Conservation (phyloP, 2,113 vertebrate genomes). For the Odobenus rosmarus region DNA sequence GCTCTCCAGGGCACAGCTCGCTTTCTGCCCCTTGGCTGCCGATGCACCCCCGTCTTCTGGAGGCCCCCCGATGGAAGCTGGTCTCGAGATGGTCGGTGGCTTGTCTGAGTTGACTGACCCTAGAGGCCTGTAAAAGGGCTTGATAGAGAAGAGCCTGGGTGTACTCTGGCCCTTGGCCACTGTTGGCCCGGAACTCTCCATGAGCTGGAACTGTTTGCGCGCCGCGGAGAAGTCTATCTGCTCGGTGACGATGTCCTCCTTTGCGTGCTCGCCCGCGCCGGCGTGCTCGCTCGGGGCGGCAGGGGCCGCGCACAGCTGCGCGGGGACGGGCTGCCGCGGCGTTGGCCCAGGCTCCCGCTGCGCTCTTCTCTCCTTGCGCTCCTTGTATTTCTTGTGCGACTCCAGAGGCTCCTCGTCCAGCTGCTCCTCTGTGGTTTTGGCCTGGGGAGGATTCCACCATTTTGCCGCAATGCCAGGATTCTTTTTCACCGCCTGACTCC, state of each 20-base stretch:
- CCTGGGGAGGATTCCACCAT: slow-evolving; percentile 99
- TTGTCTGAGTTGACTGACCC: slow-evolving; percentile 83
- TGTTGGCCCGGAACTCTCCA: slow-evolving; percentile 85
- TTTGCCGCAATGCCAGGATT: slow-evolving; percentile 95
- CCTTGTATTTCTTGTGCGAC: slow-evolving; percentile 95
- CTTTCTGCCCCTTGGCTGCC: slow-evolving; percentile 83
- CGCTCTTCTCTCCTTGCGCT: slow-evolving; percentile 93
- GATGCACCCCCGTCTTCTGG: slow-evolving; percentile 70
- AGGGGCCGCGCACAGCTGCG: neutral
- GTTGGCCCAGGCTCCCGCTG: slow-evolving; percentile 79
- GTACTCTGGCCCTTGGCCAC: slow-evolving; percentile 87
- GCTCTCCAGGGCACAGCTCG: slow-evolving; percentile 77
- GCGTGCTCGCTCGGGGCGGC: slow-evolving; percentile 75
- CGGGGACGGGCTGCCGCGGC: slow-evolving; percentile 44
- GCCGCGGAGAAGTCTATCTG: slow-evolving; percentile 96
- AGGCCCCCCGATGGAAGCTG: slow-evolving; percentile 32
- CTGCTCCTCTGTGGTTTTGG: slow-evolving; percentile 94
- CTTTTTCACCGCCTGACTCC: slow-evolving; percentile 96
- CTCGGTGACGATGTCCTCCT: slow-evolving; percentile 93
- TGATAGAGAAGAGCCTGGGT: slow-evolving; percentile 93
- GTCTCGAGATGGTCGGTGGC: slow-evolving; percentile 76
- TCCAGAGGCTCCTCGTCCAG: slow-evolving; percentile 94
- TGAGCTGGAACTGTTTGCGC: slow-evolving; percentile 95
- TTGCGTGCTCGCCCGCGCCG: slow-evolving; percentile 81
- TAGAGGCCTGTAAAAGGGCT: slow-evolving; percentile 92